These are phyloP conservation scores for Remorina albescens DNA, from an alignment of 2,797 vertebrate genomes.

Conservation along the genomic window DNA sequence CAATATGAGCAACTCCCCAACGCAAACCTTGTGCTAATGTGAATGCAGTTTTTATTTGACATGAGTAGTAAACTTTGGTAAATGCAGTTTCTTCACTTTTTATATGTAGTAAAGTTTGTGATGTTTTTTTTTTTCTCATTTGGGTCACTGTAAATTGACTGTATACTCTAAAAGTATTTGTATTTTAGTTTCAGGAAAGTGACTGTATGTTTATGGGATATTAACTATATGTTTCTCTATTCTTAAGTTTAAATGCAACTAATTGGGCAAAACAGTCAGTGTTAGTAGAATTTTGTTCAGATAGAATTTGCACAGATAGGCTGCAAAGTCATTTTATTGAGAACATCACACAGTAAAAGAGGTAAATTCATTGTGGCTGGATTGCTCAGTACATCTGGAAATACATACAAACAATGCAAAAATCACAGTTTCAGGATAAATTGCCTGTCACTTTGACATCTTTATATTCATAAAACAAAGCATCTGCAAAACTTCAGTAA, in stretches of 20 bases:
- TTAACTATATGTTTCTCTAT: not conserved
- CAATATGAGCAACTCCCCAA: not conserved
- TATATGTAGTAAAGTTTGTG: not conserved
- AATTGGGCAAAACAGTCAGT: not conserved
- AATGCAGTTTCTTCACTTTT: not conserved
- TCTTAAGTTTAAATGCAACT: not conserved
- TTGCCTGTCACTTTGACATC: constrained; percentile 29
- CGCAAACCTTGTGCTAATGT: not conserved
- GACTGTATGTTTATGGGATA: too few relatives aligned
- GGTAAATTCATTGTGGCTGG: constrained; percentile 48
- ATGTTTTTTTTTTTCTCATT: not conserved
- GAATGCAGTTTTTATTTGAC: not conserved
- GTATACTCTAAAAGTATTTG: not conserved
- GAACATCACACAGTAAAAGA: constrained; percentile 53
- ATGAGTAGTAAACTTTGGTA: not conserved
- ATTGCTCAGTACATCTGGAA: constrained; percentile 46
- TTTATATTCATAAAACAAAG: constrained; percentile 30
- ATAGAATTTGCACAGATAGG: constrained; percentile 4
- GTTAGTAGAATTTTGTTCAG: rapidly evolving
- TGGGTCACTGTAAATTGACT: not conserved
- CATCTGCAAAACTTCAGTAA: constrained; percentile 15
- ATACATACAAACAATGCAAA: constrained; percentile 56
- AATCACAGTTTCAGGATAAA: constrained; percentile 53
- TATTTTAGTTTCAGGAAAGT: not conserved
- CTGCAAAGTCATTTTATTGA: constrained; percentile 60